A percentile compares a stretch with the other conserved stretches of the same genome.
phyloP scores from a whole-genome alignment of 1,140 invertebrate species.

The Drosophila murphyi region DNA sequence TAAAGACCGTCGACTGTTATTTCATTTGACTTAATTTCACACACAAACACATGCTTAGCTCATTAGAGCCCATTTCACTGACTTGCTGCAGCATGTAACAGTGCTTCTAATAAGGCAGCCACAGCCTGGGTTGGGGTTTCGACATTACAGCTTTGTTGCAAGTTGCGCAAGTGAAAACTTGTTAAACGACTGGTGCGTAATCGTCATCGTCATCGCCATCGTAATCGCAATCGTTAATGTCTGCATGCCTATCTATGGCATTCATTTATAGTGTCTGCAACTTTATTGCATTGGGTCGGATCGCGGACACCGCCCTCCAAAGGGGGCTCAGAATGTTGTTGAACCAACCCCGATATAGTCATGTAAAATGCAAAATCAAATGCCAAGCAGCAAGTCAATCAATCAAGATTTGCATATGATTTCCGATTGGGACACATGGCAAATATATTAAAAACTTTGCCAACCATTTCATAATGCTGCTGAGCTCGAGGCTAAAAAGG shows the following conservation, averaged over 20 bases:
- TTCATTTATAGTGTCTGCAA: constrained; percentile 21
- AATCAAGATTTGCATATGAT: constrained; percentile 51
- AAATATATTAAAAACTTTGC: not conserved
- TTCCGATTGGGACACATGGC: constrained; percentile 39
- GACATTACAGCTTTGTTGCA: not conserved
- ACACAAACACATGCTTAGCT: constrained; percentile 22
- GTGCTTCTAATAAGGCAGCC: constrained; percentile 30
- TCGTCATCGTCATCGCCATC: constrained; percentile 32
- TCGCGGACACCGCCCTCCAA: not conserved
- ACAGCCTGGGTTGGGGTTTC: not conserved
- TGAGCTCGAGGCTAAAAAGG: constrained; percentile 24
- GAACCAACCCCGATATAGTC: not conserved
- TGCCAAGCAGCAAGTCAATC: constrained; percentile 28
- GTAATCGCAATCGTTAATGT: constrained; percentile 11
- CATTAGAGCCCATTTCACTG: not conserved
- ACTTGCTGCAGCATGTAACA: not conserved
- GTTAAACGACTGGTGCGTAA: constrained; percentile 37
- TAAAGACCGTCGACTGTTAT: constrained; percentile 36
- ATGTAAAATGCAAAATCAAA: constrained; percentile 22
- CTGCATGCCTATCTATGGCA: constrained; percentile 30
- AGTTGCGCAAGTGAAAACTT: constrained; percentile 58
- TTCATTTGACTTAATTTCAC: constrained; percentile 50
- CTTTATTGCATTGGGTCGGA: not conserved
- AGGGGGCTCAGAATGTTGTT: not conserved
- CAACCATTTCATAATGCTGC: constrained; percentile 33